Evolutionary conservation across 2,113 vertebrate species (phyloP).

Genomic region (Oxygymnocypris stewartii): DNA sequence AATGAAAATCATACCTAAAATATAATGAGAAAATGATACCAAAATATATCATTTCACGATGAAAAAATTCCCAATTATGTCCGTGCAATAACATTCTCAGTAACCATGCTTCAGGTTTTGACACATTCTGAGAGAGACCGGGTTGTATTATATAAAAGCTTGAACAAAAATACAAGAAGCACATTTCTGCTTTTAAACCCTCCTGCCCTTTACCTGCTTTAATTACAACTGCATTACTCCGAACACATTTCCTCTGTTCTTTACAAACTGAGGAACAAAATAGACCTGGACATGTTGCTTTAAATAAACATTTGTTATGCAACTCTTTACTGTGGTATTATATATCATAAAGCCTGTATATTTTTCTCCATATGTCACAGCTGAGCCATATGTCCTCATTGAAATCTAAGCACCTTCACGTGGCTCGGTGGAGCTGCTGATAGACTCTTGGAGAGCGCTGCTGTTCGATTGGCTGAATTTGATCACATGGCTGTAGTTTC

Average conservation of each 20-base stretch:
- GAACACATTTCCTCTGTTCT: background rate
- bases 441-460: background rate
- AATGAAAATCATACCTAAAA: background rate
- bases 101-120: background rate
- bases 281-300: too few relatives aligned
- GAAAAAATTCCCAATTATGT: background rate
- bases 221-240: background rate
- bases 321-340: too few relatives aligned
- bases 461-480: background rate
- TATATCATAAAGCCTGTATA: background rate
- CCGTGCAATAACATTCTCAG: too few relatives aligned
- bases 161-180: background rate
- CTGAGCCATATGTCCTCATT: background rate
- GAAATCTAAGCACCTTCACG: background rate
- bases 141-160: background rate
- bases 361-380: background rate
- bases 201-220: background rate
- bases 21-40: background rate
- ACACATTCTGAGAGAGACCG: background rate
- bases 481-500: too few relatives aligned
- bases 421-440: background rate
- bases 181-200: background rate
- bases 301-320: too few relatives aligned
- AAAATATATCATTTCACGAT: background rate
- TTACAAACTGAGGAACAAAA: background rate